These are phyloP conservation scores for Drosophila parthenogenetica DNA, from an alignment of 2,888 invertebrate species.

Conservation along the genomic window DNA sequence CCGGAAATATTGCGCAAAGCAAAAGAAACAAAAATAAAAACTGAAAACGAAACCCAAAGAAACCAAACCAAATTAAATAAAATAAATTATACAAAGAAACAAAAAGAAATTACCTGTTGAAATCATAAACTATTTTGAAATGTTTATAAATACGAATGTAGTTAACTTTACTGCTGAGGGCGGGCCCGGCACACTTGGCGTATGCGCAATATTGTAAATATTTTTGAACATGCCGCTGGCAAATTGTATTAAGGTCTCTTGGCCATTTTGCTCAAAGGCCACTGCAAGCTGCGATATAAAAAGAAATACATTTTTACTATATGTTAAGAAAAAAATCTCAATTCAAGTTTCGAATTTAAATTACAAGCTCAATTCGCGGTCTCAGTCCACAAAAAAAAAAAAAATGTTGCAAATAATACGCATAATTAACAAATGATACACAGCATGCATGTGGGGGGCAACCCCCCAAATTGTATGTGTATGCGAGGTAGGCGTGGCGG, in stretches of 20 bases:
- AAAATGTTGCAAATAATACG: conserved; percentile 65
- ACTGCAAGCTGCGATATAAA: conserved; percentile 18
- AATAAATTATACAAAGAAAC: background rate
- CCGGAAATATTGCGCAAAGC: conserved; percentile 43
- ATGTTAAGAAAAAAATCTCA: background rate
- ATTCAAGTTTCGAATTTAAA: conserved; percentile 40
- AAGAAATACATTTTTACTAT: background rate
- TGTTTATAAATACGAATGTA: conserved; percentile 42
- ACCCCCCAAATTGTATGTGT: conserved; percentile 26
- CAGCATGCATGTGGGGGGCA: conserved; percentile 25
- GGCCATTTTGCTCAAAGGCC: conserved; percentile 48
- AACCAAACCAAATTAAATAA: background rate
- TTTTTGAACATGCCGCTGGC: conserved; percentile 37
- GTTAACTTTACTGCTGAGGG: conserved; percentile 35
- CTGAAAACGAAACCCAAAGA: background rate
- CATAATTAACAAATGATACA: conserved; percentile 67
- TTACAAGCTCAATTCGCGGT: conserved; percentile 50
- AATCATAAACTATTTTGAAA: conserved; percentile 45
- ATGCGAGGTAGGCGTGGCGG: background rate
- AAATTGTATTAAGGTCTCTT: conserved; percentile 39
- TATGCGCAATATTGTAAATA: conserved; percentile 48
- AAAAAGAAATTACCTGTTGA: conserved; percentile 30
- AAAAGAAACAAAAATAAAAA: background rate
- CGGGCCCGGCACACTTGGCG: conserved; percentile 33
- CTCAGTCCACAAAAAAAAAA: conserved; percentile 10